These are phyloP conservation scores for Polylopha cassiicola DNA, from an alignment of 2,888 invertebrate genomes.

Conservation along the genomic window DNA sequence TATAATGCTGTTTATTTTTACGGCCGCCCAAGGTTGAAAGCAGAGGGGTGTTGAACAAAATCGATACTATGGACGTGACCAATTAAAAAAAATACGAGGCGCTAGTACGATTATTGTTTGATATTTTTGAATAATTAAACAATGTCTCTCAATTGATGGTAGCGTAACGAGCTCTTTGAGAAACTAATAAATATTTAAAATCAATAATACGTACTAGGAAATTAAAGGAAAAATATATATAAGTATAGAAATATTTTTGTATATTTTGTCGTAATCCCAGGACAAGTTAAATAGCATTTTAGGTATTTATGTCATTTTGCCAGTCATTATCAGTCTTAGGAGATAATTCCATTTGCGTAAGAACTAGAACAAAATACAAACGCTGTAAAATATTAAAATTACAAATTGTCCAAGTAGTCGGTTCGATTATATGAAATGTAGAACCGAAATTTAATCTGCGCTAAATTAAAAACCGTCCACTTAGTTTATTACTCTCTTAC, in stretches of 20 bases:
- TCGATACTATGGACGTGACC: constrained; percentile 44
- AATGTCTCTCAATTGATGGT: constrained; percentile 25
- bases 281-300: no score
- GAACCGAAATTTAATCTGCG: constrained; percentile 7
- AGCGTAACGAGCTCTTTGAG: no score
- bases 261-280: no score
- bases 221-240: no score
- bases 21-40: constrained; percentile 39
- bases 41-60: constrained; percentile 46
- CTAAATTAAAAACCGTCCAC: constrained; percentile 12
- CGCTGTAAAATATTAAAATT: no score
- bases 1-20: constrained; percentile 60
- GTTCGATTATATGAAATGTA: neutral
- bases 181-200: no score
- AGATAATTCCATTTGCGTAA: no score
- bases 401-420: neutral
- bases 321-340: no score
- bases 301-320: no score
- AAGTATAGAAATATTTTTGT: no score
- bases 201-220: no score
- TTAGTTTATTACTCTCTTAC: constrained; percentile 20
- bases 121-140: constrained; percentile 38
- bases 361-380: no score
- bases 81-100: constrained; percentile 39
- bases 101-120: constrained; percentile 38